A percentile compares a stretch with the other conserved stretches of the same genome.
These are phyloP conservation scores for Epinephelus coioides DNA, from an alignment of 2,797 vertebrate genomes.

Conservation along the genomic window DNA sequence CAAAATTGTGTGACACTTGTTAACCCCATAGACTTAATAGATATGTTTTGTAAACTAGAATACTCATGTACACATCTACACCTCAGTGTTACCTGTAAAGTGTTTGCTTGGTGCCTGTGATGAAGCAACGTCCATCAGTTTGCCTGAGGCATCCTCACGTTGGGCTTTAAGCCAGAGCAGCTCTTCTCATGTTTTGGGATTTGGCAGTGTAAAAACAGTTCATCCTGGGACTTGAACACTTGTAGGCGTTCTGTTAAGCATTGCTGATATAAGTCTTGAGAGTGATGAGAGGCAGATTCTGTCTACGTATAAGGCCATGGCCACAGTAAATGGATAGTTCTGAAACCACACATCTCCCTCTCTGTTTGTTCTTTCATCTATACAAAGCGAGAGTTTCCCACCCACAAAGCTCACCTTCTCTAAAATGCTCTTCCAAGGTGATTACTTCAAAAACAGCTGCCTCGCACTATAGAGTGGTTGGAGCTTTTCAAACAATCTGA, in stretches of 20 bases:
- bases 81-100: not conserved
- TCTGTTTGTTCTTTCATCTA: constrained; percentile 23
- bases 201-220: not conserved
- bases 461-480: not conserved
- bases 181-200: constrained; percentile 9
- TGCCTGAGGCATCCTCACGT: constrained; percentile 11
- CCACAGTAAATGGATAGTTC: constrained; percentile 10
- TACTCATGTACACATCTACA: not conserved
- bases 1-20: not conserved
- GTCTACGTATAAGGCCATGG: not conserved
- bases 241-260: constrained; percentile 22
- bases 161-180: constrained; percentile 36
- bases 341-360: constrained; percentile 6
- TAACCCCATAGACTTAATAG: not conserved
- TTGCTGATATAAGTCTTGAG: not conserved
- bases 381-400: not conserved
- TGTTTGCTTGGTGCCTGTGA: not conserved
- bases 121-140: constrained; percentile 3
- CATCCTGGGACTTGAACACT: not conserved
- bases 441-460: constrained; percentile 1
- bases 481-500: constrained; percentile 20
- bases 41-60: not conserved
- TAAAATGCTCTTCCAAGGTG: constrained; percentile 7
- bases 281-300: not conserved
- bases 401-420: constrained; percentile 17